These are phyloP conservation scores for Coelopa frigida DNA, from an alignment of 1,140 invertebrate genomes.

Conservation along the genomic window DNA sequence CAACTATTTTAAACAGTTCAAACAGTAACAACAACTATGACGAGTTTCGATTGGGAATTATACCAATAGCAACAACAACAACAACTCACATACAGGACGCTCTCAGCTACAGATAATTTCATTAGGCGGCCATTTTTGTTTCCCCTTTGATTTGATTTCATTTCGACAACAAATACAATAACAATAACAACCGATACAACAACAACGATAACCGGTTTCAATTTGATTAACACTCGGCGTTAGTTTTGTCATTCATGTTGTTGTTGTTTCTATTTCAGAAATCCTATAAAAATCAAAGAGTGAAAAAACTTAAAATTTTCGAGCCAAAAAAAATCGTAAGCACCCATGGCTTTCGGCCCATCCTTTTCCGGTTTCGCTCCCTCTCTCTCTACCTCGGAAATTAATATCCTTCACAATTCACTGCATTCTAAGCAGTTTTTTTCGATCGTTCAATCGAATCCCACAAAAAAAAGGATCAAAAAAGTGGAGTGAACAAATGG, in stretches of 20 bases:
- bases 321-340: not conserved
- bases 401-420: not conserved
- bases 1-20: too few species aligned
- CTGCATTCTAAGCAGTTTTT: too few species aligned
- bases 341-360: not conserved
- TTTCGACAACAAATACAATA: not conserved
- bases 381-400: not conserved
- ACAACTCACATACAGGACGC: not conserved
- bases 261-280: not conserved
- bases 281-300: not conserved
- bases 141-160: slow-evolving; percentile 9
- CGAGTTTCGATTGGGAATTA: too few species aligned
- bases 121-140: slow-evolving; percentile 4
- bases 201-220: not conserved
- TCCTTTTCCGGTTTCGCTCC: not conserved
- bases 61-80: not conserved
- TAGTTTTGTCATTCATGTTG: not conserved
- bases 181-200: not conserved
- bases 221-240: slow-evolving; percentile 8
- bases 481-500: too few species aligned
- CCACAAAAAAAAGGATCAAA: too few species aligned
- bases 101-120: slow-evolving; percentile 3
- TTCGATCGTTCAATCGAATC: too few species aligned
- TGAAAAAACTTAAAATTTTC: slow-evolving; percentile 3
- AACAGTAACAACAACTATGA: too few species aligned